These are phyloP conservation scores for Herminia tarsipennalis DNA, from an alignment of 2,888 invertebrate species.

Conservation along the genomic window DNA sequence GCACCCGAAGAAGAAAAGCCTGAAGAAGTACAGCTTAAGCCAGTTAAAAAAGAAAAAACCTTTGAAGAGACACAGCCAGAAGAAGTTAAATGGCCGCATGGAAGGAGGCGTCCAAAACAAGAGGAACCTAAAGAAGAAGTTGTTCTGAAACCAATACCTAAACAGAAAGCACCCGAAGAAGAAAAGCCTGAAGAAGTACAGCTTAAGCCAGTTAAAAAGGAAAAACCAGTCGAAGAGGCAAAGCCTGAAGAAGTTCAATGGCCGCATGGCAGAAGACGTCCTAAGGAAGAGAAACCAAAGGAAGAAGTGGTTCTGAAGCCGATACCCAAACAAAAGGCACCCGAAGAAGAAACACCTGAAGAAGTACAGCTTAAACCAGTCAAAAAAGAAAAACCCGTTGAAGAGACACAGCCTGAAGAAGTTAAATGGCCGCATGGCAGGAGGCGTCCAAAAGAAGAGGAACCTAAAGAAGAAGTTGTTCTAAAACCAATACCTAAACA, in stretches of 20 bases:
- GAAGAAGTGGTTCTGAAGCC: slow-evolving; percentile 67
- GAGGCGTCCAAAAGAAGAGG: slow-evolving; percentile 49
- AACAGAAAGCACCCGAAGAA: slow-evolving; percentile 7
- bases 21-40: slow-evolving; percentile 60
- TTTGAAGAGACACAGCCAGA: no score
- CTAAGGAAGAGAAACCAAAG: slow-evolving; percentile 43
- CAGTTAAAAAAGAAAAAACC: slow-evolving; percentile 55
- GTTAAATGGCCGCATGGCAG: slow-evolving; percentile 50
- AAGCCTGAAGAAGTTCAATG: slow-evolving; percentile 56
- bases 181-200: no score
- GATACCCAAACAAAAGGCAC: slow-evolving; percentile 51
- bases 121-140: slow-evolving; percentile 53
- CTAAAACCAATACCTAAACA: slow-evolving; percentile 63
- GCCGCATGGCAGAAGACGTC: slow-evolving; percentile 51
- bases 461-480: slow-evolving; percentile 55
- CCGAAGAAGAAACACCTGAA: slow-evolving; percentile 66
- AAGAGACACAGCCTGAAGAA: slow-evolving; percentile 52
- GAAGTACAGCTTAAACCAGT: slow-evolving; percentile 57
- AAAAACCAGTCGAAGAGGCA: no score
- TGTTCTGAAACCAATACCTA: slow-evolving; percentile 45
- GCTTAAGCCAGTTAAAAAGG: no score
- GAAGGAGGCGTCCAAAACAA: slow-evolving; percentile 23
- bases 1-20: slow-evolving; percentile 49
- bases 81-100: slow-evolving; percentile 11
- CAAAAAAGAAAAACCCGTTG: slow-evolving; percentile 54